Percentiles rank a stretch among this genome's conserved stretches.
These are phyloP conservation scores for Clarias pachynema DNA, from an alignment of 2,797 vertebrate species.

Conservation along the genomic window DNA sequence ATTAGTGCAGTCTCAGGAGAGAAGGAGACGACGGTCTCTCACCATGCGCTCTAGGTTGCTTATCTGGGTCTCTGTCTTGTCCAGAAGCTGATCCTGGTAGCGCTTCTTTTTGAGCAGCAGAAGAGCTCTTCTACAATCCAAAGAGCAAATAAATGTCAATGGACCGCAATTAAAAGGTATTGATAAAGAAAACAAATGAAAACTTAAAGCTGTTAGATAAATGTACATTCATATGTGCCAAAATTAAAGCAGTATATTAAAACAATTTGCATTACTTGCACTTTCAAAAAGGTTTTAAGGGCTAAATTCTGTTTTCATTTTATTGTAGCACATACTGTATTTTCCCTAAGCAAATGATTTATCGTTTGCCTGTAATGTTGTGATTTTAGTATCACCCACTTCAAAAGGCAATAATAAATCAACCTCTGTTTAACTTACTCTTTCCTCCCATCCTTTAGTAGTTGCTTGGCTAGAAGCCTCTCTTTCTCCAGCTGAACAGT, in stretches of 20 bases:
- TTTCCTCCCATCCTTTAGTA: constrained; percentile 86
- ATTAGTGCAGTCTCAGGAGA: constrained; percentile 42
- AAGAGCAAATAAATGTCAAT: constrained; percentile 68
- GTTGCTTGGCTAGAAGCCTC: constrained; percentile 82
- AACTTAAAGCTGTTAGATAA: too few species aligned
- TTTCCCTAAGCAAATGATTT: background rate
- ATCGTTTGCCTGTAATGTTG: background rate
- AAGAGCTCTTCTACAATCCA: constrained; percentile 82
- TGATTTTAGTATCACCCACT: background rate
- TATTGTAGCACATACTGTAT: background rate
- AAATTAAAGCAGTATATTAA: background rate
- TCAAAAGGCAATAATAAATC: background rate
- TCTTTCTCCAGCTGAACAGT: constrained; percentile 84
- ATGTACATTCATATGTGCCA: background rate
- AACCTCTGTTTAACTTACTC: constrained; percentile 77
- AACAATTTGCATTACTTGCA: background rate
- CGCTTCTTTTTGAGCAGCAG: constrained; percentile 93
- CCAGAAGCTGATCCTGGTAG: constrained; percentile 90
- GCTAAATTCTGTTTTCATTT: background rate
- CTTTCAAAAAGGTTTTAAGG: background rate
- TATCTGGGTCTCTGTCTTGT: constrained; percentile 93
- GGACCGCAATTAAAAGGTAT: too few species aligned
- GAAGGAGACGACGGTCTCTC: constrained; percentile 46
- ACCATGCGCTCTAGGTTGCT: constrained; percentile 94
- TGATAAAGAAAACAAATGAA: background rate